These are phyloP conservation scores for Neodiprion fabricii DNA, from an alignment of 1,140 invertebrate species.

Conservation along the genomic window DNA sequence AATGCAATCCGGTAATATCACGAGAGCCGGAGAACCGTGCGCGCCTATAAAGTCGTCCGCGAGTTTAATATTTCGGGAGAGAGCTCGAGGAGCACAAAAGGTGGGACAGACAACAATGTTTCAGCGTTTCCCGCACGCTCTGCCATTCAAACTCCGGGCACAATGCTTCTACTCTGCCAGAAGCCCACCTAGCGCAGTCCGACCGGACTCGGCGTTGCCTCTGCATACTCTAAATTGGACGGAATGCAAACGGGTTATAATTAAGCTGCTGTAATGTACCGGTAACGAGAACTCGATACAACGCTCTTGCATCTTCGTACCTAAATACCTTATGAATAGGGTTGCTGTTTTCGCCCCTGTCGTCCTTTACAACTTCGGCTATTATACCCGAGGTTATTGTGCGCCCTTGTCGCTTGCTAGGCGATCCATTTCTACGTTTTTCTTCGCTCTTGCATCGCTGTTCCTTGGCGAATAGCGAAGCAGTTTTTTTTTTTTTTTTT, in stretches of 20 bases:
- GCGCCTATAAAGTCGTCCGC: neutral
- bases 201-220: neutral
- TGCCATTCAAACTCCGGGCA: neutral
- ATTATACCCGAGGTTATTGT: neutral
- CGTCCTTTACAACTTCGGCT: neutral
- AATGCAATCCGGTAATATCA: neutral
- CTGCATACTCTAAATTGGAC: neutral
- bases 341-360: neutral
- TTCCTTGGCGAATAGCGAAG: no score
- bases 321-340: neutral
- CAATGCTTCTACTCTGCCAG: neutral
- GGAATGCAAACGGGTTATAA: neutral
- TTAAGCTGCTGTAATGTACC: neutral
- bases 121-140: slow-evolving; percentile 3
- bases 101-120: neutral
- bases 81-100: neutral
- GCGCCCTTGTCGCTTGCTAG: neutral
- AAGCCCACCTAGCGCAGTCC: neutral
- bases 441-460: no score
- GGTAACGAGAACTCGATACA: neutral
- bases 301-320: neutral
- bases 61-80: slow-evolving; percentile 5
- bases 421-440: no score
- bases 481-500: no score
- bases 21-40: neutral